These are phyloP conservation scores for Epizoanthus rinbou DNA, from an alignment of 92 coral and sea anemone species.

Conservation along the genomic window DNA sequence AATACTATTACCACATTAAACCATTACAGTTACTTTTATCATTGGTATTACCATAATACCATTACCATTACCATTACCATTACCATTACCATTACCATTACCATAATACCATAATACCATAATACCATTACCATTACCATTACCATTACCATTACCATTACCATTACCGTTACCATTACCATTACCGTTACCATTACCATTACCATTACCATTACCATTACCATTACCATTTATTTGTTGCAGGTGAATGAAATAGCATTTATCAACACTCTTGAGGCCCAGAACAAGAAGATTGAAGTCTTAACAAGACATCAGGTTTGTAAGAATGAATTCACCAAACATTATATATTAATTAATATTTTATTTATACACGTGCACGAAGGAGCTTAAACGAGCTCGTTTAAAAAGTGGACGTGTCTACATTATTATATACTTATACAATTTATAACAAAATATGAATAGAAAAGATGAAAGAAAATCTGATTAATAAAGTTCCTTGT, in stretches of 20 bases:
- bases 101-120: no score
- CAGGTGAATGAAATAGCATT: conserved; percentile 99
- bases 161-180: neutral
- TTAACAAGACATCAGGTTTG: conserved; percentile 94
- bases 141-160: neutral
- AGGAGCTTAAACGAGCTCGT: no score
- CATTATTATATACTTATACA: no score
- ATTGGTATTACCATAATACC: neutral
- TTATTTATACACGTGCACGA: no score
- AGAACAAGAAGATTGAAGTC: conserved; percentile 97
- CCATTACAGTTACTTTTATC: neutral
- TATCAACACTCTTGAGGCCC: conserved; percentile 93
- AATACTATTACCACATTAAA: no score
- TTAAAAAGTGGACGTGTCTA: no score
- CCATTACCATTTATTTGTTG: neutral
- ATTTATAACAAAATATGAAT: no score
- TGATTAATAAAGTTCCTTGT: neutral
- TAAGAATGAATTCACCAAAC: neutral
- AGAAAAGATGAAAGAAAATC: neutral
- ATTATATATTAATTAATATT: no score
- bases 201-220: neutral
- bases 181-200: neutral
- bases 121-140: neutral
- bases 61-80: neutral
- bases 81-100: neutral